A percentile compares a stretch with the other conserved stretches of the same genome.
Conservation (phyloP, 2,797 vertebrate species). For the Choloepus didactylus region DNA sequence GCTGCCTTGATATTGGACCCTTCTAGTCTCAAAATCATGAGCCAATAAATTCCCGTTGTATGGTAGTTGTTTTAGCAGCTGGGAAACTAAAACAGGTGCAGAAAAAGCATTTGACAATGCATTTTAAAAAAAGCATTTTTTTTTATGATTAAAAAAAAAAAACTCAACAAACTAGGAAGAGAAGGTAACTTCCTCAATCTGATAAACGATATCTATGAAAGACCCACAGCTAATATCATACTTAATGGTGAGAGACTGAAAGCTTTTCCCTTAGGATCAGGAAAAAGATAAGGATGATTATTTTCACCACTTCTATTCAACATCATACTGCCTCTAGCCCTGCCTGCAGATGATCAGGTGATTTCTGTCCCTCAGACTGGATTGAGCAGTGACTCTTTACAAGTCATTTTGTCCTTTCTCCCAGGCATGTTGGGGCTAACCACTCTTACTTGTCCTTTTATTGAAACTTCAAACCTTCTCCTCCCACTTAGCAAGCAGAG, state of each 20-base stretch:
- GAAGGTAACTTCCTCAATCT: neutral
- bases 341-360: neutral
- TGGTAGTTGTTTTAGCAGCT: too few relatives aligned
- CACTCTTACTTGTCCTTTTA: neutral
- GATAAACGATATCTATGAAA: neutral
- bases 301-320: neutral
- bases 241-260: neutral
- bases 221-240: neutral
- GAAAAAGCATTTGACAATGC: slow-evolving; percentile 9
- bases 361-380: neutral
- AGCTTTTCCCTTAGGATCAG: neutral
- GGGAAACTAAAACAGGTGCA: too few relatives aligned
- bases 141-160: neutral
- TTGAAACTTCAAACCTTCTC: neutral
- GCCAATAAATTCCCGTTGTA: neutral
- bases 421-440: neutral
- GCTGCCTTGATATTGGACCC: too few relatives aligned
- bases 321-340: neutral
- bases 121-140: too few relatives aligned
- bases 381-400: too few relatives aligned
- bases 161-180: neutral
- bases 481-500: neutral
- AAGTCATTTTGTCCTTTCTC: neutral
- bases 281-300: neutral
- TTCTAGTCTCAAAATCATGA: too few relatives aligned